Evolutionary conservation across 2,888 invertebrate species (phyloP), one percentile per base, ranked within the genome.

Genomic region (Lithosia quadra): DNA sequence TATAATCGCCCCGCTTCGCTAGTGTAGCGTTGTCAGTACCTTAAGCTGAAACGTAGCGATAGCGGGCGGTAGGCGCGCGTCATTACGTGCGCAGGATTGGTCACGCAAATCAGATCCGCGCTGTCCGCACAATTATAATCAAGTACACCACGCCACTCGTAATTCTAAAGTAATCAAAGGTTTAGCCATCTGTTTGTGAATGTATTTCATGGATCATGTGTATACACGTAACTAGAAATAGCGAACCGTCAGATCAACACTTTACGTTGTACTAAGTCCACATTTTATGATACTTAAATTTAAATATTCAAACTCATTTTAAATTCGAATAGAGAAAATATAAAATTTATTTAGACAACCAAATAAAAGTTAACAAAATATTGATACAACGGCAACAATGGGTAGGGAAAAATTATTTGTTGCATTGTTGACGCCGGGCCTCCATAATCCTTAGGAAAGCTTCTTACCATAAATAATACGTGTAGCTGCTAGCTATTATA

Each of bases 381-480:
- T 85, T 83, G 80, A 83, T 81, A 82, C 84, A 81, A 77, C 72
- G 75, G 73, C 70, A 75, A 82, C 81, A 82, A 86, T 84, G 71
- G 78, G 78, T 83, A 80, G 80, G 82, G 82, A 83, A 87, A 88
- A 87, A 87, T 84, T 88, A 88, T 86, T 82, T 82, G 80, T 78
- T 83, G 87, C 88, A 91, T 93, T 94, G 94, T 94, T 93, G 94
- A 92, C 92, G 91, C 90, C 86, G 86, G 86, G 92, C 89, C 92
- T 90, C 89, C 91, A 91, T 94, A 94, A 94, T 93, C 94, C 93
- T 89, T 87, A 86, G 83, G 86, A 91, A 93, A 94, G 93, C 94
- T 93, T 89, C 94, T 95, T 94, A 95, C 92, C 92, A 95, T 95
- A 95, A 94, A 95, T 95, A 94, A 95, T 93, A 87, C 92, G 90